These are phyloP conservation scores for Acipenser ruthenus DNA, from an alignment of 2,797 vertebrate genomes.

Conservation along the genomic window DNA sequence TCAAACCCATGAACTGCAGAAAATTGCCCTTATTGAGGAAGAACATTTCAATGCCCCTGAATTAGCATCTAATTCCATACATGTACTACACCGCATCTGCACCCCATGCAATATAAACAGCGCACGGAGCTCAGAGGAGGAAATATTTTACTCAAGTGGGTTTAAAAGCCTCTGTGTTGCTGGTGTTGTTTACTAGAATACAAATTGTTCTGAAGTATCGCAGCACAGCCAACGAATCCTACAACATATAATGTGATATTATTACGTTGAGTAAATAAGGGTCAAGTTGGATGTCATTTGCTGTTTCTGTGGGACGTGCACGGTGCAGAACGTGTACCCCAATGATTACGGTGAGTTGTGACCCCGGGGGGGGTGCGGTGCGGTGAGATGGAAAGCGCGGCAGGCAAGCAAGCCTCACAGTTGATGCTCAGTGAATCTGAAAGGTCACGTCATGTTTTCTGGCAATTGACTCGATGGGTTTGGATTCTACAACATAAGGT, in stretches of 20 bases:
- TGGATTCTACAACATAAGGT: slow-evolving; percentile 86
- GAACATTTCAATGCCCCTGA: neutral
- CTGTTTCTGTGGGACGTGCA: slow-evolving; percentile 68
- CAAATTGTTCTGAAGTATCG: neutral
- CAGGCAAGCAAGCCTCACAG: slow-evolving; percentile 76
- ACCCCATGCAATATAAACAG: neutral
- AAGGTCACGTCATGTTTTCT: slow-evolving; percentile 97
- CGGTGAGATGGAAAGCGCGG: slow-evolving; percentile 83
- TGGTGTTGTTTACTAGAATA: neutral
- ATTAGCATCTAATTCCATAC: neutral
- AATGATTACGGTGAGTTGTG: slow-evolving; percentile 89
- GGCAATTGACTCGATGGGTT: slow-evolving; percentile 95
- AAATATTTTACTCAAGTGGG: neutral
- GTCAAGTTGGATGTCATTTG: slow-evolving; percentile 74
- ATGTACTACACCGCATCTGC: neutral
- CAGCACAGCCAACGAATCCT: neutral
- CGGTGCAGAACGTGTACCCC: slow-evolving; percentile 70
- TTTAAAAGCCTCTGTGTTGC: neutral
- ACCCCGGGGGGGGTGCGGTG: slow-evolving; percentile 63
- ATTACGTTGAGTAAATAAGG: slow-evolving; percentile 37
- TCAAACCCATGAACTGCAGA: too few species aligned
- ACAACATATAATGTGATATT: neutral
- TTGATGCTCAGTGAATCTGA: slow-evolving; percentile 90
- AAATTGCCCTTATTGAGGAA: too few species aligned
- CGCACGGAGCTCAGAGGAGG: too few species aligned